Conservation (phyloP, 2,888 invertebrate genomes). For the Eretmocerus hayati region DNA sequence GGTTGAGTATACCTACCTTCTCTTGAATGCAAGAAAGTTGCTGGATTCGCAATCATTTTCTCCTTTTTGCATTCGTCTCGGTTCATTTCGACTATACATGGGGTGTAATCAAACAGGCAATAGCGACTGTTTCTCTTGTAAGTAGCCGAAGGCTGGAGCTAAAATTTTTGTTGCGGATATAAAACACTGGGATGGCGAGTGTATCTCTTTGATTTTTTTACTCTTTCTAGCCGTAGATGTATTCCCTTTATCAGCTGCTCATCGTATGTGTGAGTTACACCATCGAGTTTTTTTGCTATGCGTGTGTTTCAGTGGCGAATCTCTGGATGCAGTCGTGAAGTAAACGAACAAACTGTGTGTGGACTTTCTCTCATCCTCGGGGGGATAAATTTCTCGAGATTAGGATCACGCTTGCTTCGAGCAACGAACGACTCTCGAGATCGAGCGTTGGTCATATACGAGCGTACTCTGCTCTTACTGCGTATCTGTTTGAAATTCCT, state of each 20-base stretch:
- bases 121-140: too few species aligned
- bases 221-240: too few species aligned
- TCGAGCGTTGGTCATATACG: neutral
- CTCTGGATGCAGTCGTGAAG: too few species aligned
- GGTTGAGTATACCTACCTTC: too few species aligned
- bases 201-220: too few species aligned
- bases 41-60: too few species aligned
- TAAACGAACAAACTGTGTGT: too few species aligned
- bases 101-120: too few species aligned
- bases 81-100: too few species aligned
- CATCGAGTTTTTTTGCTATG: neutral
- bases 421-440: slow-evolving; percentile 8
- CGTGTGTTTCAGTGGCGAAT: too few species aligned
- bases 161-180: slow-evolving; percentile 4
- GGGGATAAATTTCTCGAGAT: slow-evolving; percentile 28
- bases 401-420: slow-evolving; percentile 21
- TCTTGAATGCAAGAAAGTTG: too few species aligned
- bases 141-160: slow-evolving; percentile 6
- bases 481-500: slow-evolving; percentile 14
- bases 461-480: slow-evolving; percentile 2
- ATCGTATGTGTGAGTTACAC: neutral
- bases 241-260: neutral
- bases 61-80: too few species aligned
- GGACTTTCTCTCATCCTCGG: slow-evolving; percentile 5
- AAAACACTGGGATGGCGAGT: neutral